Evolutionary conservation across 2,113 vertebrate species (phyloP), one percentile per base, ranked within the genome.

Genomic region (Microcebus jonahi): DNA sequence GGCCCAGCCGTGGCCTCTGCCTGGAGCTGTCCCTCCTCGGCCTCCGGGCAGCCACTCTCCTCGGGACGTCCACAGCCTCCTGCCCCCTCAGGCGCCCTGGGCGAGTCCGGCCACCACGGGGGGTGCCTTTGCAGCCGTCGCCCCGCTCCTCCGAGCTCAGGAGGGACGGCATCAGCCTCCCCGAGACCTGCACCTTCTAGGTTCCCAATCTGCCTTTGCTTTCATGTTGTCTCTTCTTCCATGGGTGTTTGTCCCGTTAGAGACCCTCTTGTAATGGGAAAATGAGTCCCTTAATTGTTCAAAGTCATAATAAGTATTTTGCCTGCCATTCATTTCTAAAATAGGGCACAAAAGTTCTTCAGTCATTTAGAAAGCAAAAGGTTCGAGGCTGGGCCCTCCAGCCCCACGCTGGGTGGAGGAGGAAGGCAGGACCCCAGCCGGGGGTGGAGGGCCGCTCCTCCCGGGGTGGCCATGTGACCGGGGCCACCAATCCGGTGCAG

Each of bases 291-390:
- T 70, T 55, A 6, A 7, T 48, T 79, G 67, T 80, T 84, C 77
- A 81, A 94, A 93, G 57, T n/a, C 50, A 29, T 21, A 65, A 55
- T 34, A 70, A 53, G 29, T 65, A 45, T 59, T 50, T 57, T 67
- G 36, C 31, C 81, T 83, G 31, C 34, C 23, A 67, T 75, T 79
- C 77, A 48, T 91, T 67, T 94, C 84, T 83, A n/a, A 92, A 90
- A 36, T 23, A 59, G 50, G 27, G 7, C 18, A 42, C 31, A 45
- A 3, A 42, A 15, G 36, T 48, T 14, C 42, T 91, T 67, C 61
- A 65, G 55, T 76, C 81, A 55, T 17, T 48, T 21, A 59, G 70
- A 86, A 71, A 83, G 68, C 6, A 0, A 59, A 73, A 73, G 67
- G 42, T n/a, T 65, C 0, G 13, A 61, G 53, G 68, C 45, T 17